A percentile compares a stretch with the other conserved stretches of the same genome.
These are phyloP conservation scores for Merluccius polli DNA, from an alignment of 2,797 vertebrate genomes.

Conservation along the genomic window DNA sequence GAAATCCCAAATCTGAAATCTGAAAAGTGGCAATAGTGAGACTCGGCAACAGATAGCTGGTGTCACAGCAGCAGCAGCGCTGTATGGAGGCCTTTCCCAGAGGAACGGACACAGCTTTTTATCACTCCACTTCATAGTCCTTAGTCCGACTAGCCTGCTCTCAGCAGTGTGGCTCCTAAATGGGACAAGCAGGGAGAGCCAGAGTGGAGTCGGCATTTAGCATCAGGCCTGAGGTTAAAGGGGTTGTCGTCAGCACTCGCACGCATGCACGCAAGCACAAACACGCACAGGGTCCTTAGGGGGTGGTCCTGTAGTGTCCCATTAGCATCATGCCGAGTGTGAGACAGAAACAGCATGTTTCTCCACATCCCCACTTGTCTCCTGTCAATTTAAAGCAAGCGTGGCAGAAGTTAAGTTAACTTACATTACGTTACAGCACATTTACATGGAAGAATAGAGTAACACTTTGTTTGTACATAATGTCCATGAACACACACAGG, in stretches of 20 bases:
- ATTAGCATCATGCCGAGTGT: conserved; percentile 32
- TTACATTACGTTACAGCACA: neutral
- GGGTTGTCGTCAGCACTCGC: conserved; percentile 18
- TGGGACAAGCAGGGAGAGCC: neutral
- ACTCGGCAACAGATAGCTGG: neutral
- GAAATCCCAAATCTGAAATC: neutral
- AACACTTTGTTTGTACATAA: neutral
- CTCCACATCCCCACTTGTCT: conserved; percentile 15
- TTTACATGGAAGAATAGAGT: neutral
- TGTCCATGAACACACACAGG: neutral
- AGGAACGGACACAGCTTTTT: neutral
- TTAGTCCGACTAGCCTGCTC: neutral
- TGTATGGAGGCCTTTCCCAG: neutral
- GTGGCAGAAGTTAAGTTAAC: neutral
- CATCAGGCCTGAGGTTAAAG: conserved; percentile 13
- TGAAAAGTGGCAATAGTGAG: neutral
- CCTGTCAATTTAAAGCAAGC: conserved; percentile 34
- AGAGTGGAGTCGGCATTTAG: conserved; percentile 31
- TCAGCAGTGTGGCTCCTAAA: neutral
- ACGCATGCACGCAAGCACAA: neutral
- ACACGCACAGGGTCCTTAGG: conserved; percentile 19
- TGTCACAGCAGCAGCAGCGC: neutral
- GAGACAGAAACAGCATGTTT: conserved; percentile 46
- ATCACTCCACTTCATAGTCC: neutral
- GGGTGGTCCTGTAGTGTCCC: conserved; percentile 26